These are phyloP conservation scores for Microtus richardsoni DNA, from an alignment of 2,113 vertebrate genomes.

Conservation along the genomic window DNA sequence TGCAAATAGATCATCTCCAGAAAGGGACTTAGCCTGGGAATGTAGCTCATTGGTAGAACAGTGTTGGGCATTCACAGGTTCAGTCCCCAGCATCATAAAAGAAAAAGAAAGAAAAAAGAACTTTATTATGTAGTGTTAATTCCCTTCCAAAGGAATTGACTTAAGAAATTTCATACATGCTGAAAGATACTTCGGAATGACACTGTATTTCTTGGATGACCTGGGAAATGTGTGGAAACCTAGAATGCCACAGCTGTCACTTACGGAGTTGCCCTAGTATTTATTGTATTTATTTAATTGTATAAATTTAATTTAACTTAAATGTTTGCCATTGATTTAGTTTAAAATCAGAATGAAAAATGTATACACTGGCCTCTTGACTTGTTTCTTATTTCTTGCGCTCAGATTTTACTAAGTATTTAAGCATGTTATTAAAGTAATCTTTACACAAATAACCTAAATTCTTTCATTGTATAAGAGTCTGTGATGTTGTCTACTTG, in stretches of 20 bases:
- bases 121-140: background rate
- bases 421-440: background rate
- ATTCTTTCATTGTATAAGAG: background rate
- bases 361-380: background rate
- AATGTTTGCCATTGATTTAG: constrained; percentile 29
- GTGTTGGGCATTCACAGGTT: background rate
- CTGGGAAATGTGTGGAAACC: constrained; percentile 39
- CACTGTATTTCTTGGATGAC: background rate
- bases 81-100: no score
- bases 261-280: background rate
- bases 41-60: background rate
- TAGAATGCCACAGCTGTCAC: background rate
- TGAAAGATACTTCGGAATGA: background rate
- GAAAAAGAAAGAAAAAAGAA: no score
- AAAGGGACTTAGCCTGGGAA: background rate
- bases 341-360: constrained; percentile 52
- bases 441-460: background rate
- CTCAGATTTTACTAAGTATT: constrained; percentile 1
- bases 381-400: constrained; percentile 18
- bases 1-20: background rate
- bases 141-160: background rate
- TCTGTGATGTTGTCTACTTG: background rate
- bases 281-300: background rate
- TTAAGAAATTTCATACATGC: constrained; percentile 32
- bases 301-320: background rate